Base-by-base conservation (phyloP, 2,797 vertebrate genomes). In the Scomberomorus guttatus region DNA sequence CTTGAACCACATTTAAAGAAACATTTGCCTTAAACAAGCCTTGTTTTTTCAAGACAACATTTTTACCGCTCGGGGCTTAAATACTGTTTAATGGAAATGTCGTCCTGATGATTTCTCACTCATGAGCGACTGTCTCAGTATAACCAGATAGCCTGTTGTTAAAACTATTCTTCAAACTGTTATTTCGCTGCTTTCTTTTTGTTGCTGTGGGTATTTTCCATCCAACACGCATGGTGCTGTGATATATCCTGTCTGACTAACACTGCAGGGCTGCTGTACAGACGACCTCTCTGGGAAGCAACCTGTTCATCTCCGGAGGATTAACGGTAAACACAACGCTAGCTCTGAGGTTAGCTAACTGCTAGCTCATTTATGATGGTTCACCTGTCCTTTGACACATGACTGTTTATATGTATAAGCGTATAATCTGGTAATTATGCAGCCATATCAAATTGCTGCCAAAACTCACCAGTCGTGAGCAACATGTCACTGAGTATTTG, bases 251-350 rank as follows among this genome's bases (percentile, higher is more conserved):
- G 18, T 65, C 13, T 59, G 61, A n/a, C 52, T 69, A 9, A 57
- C 69, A 60, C 42, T 39, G 74, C 64, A 55, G 68, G 57, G 69
- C 50, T 25, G 81, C 86, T 9, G 59, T 65, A 73, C 57, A 34
- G 48, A 73, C 81, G 80, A 81, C 62, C 74, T 63, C 63, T 89
- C 87, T 75, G 94, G 95, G 95, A 91, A 94, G 94, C 85, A 92
- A 83, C 83, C 84, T 86, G 86, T 86, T 89, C 81, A 75, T 85
- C 88, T 80, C 58, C 64, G 59, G 34, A 48, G 80, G 82, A 89
- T 88, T 87, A 91, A 75, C 73, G 65, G 8, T 70, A 37, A 1
- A 6, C 34, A 15, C 3, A 2, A 4, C n/a, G 65, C 9, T 82
- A 81, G 75, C 77, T 42, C 39, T 15, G 4, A 32, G 58, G 80